Conservation (phyloP, 2,797 vertebrate species). For the Sciurus vulgaris region DNA sequence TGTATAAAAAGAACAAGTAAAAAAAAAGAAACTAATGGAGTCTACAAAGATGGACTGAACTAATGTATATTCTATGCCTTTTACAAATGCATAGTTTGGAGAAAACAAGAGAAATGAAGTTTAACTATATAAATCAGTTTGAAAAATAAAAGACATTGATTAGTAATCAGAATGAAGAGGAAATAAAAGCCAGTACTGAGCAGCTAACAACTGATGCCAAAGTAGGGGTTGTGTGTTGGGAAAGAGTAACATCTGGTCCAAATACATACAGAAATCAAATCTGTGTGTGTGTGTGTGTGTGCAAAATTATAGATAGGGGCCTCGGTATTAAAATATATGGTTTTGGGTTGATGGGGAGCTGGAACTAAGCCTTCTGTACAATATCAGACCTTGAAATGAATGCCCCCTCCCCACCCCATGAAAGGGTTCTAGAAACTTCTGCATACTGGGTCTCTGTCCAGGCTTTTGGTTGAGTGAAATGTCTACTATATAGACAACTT, state of each 20-base stretch:
- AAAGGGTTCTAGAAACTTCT: neutral
- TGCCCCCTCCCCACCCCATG: neutral
- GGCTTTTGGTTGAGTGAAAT: neutral
- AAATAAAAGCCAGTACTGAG: constrained; percentile 17
- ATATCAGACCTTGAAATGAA: neutral
- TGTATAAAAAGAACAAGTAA: too few species aligned
- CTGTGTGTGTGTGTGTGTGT: neutral
- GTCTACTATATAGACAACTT: neutral
- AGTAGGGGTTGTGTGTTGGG: neutral
- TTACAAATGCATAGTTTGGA: constrained; percentile 6
- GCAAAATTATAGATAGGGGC: neutral
- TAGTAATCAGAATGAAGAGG: constrained; percentile 10
- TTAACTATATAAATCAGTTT: neutral
- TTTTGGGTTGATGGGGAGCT: neutral
- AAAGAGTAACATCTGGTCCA: neutral
- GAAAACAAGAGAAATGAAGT: constrained; percentile 17
- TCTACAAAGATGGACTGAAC: neutral
- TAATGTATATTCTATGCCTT: neutral
- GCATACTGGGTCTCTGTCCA: neutral
- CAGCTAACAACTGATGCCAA: neutral
- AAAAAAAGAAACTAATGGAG: constrained; percentile 42
- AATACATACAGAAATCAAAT: neutral
- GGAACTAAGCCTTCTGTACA: neutral
- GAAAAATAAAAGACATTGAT: neutral
- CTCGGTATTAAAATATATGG: neutral